These are phyloP conservation scores for Oxytorus armatus DNA, from an alignment of 2,888 invertebrate genomes.

Conservation along the genomic window DNA sequence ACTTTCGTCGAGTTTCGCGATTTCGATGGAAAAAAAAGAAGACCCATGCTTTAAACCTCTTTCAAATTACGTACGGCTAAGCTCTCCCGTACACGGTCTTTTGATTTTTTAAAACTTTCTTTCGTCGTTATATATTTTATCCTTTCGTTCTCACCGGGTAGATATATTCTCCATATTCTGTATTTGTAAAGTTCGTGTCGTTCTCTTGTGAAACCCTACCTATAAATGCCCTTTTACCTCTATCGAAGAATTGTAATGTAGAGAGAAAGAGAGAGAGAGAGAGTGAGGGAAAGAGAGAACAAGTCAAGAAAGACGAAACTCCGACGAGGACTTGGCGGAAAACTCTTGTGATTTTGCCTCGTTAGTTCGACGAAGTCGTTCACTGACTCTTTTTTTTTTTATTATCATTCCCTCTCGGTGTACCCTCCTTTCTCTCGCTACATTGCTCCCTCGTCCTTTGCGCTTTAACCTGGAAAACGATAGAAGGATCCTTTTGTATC, in stretches of 20 bases:
- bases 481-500: slow-evolving; percentile 49
- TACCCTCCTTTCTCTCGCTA: neutral
- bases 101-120: neutral
- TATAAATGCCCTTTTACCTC: neutral
- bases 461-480: slow-evolving; percentile 27
- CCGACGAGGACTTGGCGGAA: slow-evolving; percentile 35
- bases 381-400: slow-evolving; percentile 17
- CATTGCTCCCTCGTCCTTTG: slow-evolving; percentile 11
- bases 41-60: neutral
- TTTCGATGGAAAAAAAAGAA: neutral
- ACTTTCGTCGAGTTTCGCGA: neutral
- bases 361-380: slow-evolving; percentile 50
- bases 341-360: slow-evolving; percentile 59
- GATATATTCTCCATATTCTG: neutral
- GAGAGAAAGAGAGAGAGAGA: neutral
- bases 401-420: too few relatives aligned
- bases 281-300: neutral
- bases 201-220: neutral
- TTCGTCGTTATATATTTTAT: neutral
- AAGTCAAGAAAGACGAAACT: slow-evolving; percentile 38
- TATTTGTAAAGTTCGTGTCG: neutral
- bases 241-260: neutral
- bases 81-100: neutral
- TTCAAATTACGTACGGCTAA: neutral
- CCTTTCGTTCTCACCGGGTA: neutral